These are phyloP conservation scores for Rhabdophis nuchalis DNA, from an alignment of 2,797 vertebrate species.

Conservation along the genomic window DNA sequence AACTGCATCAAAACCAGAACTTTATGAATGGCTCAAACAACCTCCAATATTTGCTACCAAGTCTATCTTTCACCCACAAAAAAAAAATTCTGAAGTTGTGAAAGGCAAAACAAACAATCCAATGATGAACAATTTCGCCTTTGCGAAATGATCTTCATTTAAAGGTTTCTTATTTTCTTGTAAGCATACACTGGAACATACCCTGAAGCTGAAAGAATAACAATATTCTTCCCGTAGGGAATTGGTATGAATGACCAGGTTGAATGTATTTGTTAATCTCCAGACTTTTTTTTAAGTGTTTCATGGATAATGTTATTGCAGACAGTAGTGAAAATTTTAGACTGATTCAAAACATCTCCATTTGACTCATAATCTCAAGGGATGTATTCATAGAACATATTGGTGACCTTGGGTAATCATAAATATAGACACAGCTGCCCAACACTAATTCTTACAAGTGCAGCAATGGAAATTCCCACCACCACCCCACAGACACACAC, in stretches of 20 bases:
- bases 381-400: not conserved
- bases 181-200: not conserved
- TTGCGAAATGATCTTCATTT: not conserved
- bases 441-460: not conserved
- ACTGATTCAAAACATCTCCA: not conserved
- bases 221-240: not conserved
- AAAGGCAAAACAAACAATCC: not conserved
- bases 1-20: not conserved
- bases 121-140: not conserved
- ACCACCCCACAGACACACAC: no score
- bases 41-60: not conserved
- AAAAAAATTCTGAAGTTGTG: not conserved
- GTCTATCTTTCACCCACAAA: not conserved
- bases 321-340: not conserved
- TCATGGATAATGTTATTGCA: slow-evolving; percentile 16
- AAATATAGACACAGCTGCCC: not conserved
- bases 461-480: not conserved
- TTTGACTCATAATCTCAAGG: not conserved
- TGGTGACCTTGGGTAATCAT: not conserved
- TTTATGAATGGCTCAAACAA: not conserved
- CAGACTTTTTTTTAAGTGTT: slow-evolving; percentile 22
- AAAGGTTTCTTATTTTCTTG: not conserved
- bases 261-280: not conserved
- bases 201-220: not conserved
- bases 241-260: not conserved